These are phyloP conservation scores for Mesoligia furuncula DNA, from an alignment of 2,888 invertebrate species.

Conservation along the genomic window DNA sequence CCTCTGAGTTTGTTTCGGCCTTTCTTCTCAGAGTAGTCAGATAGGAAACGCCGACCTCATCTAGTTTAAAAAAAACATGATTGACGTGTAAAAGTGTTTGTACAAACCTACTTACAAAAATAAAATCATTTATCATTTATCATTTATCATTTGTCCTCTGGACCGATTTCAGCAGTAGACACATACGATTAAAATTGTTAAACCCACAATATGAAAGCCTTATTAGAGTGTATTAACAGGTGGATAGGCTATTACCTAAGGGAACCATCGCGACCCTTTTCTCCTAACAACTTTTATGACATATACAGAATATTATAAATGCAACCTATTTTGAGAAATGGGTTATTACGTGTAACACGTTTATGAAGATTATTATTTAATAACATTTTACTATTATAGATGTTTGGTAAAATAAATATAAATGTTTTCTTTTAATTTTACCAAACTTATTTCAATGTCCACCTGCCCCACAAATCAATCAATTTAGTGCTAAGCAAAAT, in stretches of 20 bases:
- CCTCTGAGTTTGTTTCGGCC: too few relatives aligned
- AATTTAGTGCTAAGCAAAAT: too few relatives aligned
- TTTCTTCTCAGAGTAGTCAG: too few relatives aligned
- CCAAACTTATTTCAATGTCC: neutral
- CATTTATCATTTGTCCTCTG: neutral
- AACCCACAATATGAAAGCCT: conserved; percentile 28
- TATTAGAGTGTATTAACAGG: conserved; percentile 38
- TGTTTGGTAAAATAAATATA: neutral
- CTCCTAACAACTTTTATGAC: conserved; percentile 28
- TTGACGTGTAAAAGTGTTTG: too few relatives aligned
- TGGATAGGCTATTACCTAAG: conserved; percentile 34
- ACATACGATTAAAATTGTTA: conserved; percentile 3
- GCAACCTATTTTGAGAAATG: conserved; percentile 3
- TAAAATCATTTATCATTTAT: too few relatives aligned
- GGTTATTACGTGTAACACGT: neutral
- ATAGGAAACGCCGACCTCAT: too few relatives aligned
- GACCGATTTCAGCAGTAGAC: conserved; percentile 6
- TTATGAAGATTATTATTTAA: neutral
- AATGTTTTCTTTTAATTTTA: too few relatives aligned
- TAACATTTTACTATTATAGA: neutral
- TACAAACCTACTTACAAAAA: too few relatives aligned
- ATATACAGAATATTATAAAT: conserved; percentile 18
- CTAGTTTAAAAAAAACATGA: too few relatives aligned
- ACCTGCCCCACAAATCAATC: too few relatives aligned
- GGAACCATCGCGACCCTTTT: conserved; percentile 42